A percentile compares a stretch with the other conserved stretches of the same genome.
Evolutionary conservation across 2,113 vertebrate genomes (phyloP).

Genomic region (Anolis carolinensis): DNA sequence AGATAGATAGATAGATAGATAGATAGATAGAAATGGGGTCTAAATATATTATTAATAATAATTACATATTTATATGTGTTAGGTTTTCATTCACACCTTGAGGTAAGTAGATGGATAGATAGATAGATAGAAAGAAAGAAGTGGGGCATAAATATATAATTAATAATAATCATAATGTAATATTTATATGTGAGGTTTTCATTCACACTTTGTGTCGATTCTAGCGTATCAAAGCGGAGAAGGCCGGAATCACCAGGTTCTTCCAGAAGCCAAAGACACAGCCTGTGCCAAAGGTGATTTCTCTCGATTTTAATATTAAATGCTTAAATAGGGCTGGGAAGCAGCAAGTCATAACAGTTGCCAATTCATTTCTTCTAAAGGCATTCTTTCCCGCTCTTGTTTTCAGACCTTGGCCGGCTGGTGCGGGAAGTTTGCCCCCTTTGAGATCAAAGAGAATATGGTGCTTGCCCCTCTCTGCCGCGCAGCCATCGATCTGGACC

Average conservation of each 20-base stretch:
- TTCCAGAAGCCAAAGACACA: conserved; percentile 93
- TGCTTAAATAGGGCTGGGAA: too few species aligned
- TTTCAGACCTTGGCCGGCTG: conserved; percentile 90
- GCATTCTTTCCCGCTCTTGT: accelerated
- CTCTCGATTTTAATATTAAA: neutral
- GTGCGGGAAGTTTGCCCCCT: conserved; percentile 97
- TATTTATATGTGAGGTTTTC: too few species aligned
- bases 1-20: too few species aligned
- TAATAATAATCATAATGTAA: too few species aligned
- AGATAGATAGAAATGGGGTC: too few species aligned
- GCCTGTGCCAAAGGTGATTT: conserved; percentile 89
- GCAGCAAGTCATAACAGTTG: too few species aligned
- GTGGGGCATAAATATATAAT: too few species aligned
- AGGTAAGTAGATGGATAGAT: too few species aligned
- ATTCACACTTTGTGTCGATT: conserved; percentile 23
- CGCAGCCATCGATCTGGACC: conserved; percentile 78
- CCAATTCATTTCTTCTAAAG: neutral
- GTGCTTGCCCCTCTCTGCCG: conserved; percentile 86
- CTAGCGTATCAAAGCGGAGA: conserved; percentile 93
- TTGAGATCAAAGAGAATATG: conserved; percentile 97
- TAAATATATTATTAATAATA: too few species aligned
- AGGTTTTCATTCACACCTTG: too few species aligned
- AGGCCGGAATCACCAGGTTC: conserved; percentile 94
- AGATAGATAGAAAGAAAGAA: too few species aligned
- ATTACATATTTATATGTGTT: too few species aligned